A percentile compares a stretch with the other conserved stretches of the same genome.
Evolutionary conservation across 2,797 vertebrate species (phyloP).

Genomic region (Falco naumanni): DNA sequence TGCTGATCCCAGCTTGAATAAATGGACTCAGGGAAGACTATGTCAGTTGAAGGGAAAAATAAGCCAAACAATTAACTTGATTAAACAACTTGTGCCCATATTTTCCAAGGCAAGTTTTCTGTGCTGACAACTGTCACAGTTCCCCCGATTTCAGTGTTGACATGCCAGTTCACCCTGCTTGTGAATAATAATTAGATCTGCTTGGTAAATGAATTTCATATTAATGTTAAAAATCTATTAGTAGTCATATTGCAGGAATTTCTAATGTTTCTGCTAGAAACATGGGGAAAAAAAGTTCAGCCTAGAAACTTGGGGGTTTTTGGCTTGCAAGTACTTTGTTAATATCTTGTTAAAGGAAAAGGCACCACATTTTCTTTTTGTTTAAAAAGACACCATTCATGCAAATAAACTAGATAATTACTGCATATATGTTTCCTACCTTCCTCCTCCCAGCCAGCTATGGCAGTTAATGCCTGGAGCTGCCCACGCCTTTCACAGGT

Average conservation of each 20-base stretch:
- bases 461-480: not conserved
- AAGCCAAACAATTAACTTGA: not conserved
- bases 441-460: not conserved
- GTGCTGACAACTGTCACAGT: not conserved
- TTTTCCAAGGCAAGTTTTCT: not conserved
- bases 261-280: not conserved
- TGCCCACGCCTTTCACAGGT: not conserved
- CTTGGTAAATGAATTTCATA: not conserved
- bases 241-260: not conserved
- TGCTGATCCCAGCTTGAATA: slow-evolving; percentile 3
- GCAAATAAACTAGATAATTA: not conserved
- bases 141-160: not conserved
- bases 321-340: not conserved
- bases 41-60: not conserved
- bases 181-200: not conserved
- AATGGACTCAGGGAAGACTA: not conserved
- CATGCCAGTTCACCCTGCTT: not conserved
- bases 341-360: not conserved
- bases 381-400: not conserved
- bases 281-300: not conserved
- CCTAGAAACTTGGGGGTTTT: not conserved
- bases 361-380: not conserved
- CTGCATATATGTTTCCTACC: not conserved
- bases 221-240: not conserved
- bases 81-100: not conserved